Evolutionary conservation across 2,888 invertebrate genomes (phyloP), one percentile per base, ranked within the genome.

Genomic region (Harmothoe impar): DNA sequence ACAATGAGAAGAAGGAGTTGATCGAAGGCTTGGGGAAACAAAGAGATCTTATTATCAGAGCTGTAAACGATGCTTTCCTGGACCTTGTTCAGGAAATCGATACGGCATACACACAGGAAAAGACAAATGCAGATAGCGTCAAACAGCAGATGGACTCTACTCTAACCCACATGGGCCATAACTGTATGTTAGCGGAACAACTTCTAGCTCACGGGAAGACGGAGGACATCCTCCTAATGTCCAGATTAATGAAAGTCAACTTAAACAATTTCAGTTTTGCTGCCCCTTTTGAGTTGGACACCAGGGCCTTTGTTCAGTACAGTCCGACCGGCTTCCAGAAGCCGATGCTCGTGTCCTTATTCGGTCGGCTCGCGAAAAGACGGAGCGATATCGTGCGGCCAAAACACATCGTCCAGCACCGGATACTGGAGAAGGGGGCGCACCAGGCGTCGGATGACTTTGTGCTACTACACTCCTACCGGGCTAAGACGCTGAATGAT

Each of bases 181-280:
- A 51, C n/a, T 43, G 43, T 25, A 72, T 90, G 25, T 86, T 91
- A 17, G 84, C 84, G 31, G 88, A 89, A 5, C 89, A 91, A 52
- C 91, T 91, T 0, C 89, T 94, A 33, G 89, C 91, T 7, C 93
- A 94, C 88, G 94, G 94, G 15, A 94, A 93, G 85, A 92, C 93
- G 12, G 93, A 93, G 35, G 94, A 95, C 92, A 91, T 94, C 43
- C 91, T 94, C 12, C 35, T 91, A 10, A 91, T 94, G 56, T 93
- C 94, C 68, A 91, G 89, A 20, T 90, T 91, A 68, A 93, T 94
- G 35, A 93, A 93, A 85, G 90, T 52, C 3, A 86, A 85, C 25
- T 68, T 91, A 12, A 62, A 78, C 23, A 35, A 68, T 7, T 78
- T 90, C 29, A 77, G 89, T 43, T 81, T 54, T 12, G 25, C 56